phyloP scores from a whole-genome alignment of 2,797 vertebrate genomes.

The Monodelphis domestica region DNA sequence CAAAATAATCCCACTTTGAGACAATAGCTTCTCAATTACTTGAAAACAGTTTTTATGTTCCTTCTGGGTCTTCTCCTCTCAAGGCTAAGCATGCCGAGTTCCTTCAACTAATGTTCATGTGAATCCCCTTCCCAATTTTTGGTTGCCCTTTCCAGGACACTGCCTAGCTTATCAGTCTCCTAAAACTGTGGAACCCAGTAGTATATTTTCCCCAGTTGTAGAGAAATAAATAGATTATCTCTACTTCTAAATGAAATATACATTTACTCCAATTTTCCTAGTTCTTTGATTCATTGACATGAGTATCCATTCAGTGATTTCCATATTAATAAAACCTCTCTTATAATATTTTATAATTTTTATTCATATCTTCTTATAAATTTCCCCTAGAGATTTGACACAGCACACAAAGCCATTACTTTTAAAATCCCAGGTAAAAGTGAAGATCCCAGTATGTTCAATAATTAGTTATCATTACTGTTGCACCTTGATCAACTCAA shows the following conservation, averaged over 20 bases:
- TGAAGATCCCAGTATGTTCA: too few relatives aligned
- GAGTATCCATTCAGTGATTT: neutral
- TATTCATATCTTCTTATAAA: neutral
- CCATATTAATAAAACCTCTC: neutral
- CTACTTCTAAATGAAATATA: neutral
- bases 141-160: neutral
- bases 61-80: neutral
- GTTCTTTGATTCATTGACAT: neutral
- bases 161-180: neutral
- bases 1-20: neutral
- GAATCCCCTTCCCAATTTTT: neutral
- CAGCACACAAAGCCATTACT: neutral
- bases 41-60: neutral
- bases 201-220: conserved; percentile 16
- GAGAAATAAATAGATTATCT: neutral
- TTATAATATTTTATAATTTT: neutral
- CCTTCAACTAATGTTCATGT: neutral
- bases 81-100: neutral
- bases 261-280: neutral
- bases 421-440: too few relatives aligned
- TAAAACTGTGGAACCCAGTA: neutral
- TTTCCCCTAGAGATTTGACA: neutral
- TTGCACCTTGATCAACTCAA: neutral
- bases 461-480: neutral
- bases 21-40: neutral